These are phyloP conservation scores for Amphiprion percula DNA, from an alignment of 2,113 vertebrate species.

Conservation along the genomic window DNA sequence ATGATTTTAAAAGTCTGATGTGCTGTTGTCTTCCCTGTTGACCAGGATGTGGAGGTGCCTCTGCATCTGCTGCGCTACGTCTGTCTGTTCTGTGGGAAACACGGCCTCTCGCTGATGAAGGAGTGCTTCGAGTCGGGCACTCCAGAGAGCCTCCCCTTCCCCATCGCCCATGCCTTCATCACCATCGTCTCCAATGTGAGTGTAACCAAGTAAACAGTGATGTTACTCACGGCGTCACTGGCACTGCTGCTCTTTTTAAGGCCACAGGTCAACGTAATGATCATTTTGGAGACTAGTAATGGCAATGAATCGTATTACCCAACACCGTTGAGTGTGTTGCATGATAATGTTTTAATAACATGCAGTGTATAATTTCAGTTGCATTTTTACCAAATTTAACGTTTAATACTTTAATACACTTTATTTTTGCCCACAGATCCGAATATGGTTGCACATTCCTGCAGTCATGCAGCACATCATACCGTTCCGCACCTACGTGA, in stretches of 20 bases:
- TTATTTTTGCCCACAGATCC: conserved; percentile 87
- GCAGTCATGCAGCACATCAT: conserved; percentile 99
- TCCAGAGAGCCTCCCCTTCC: conserved; percentile 95
- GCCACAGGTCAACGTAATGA: neutral
- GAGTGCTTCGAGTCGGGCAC: conserved; percentile 97
- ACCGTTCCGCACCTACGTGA: conserved; percentile 97
- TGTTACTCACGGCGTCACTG: neutral
- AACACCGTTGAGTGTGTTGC: too few species aligned
- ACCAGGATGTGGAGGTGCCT: conserved; percentile 97
- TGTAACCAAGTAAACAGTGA: neutral
- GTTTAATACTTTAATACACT: neutral
- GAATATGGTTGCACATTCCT: conserved; percentile 99
- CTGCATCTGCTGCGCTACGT: conserved; percentile 98
- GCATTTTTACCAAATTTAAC: neutral
- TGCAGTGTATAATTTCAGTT: neutral
- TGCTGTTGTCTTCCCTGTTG: neutral
- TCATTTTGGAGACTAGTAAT: neutral
- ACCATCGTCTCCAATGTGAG: conserved; percentile 99
- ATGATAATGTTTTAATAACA: too few species aligned
- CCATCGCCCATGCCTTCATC: conserved; percentile 98
- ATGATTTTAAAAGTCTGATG: neutral
- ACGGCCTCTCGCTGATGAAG: conserved; percentile 99
- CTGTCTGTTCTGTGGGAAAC: conserved; percentile 98
- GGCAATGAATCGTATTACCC: too few species aligned
- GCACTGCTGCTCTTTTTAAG: neutral